Conservation (phyloP, 2,113 vertebrate species). For the Lynx canadensis region DNA sequence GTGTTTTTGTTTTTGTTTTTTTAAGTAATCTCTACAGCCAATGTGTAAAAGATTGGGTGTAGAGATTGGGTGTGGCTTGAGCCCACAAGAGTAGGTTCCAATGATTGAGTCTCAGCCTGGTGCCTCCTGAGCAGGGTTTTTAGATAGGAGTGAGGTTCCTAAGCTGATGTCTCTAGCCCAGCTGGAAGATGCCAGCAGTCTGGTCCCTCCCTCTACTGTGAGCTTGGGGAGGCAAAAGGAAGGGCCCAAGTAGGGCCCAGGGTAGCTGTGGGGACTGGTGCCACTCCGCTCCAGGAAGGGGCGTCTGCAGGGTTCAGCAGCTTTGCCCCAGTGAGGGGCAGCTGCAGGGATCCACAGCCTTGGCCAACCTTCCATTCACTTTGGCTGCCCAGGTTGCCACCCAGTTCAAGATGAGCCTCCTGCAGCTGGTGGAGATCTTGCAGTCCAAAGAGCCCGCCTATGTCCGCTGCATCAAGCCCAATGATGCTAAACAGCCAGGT, state of each 20-base stretch:
- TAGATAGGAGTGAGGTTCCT: background rate
- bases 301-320: background rate
- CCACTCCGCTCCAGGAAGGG: background rate
- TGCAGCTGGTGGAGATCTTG: constrained; percentile 97
- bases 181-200: background rate
- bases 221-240: background rate
- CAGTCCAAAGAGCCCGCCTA: constrained; percentile 99
- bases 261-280: background rate
- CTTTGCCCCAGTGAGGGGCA: background rate
- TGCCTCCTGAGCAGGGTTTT: background rate
- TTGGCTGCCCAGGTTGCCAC: constrained; percentile 91
- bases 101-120: background rate
- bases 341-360: background rate
- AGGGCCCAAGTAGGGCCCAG: no score
- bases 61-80: background rate
- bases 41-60: no score
- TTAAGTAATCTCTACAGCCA: background rate
- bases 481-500: constrained; percentile 97
- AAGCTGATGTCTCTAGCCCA: background rate
- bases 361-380: rapidly evolving
- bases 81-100: background rate
- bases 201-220: background rate
- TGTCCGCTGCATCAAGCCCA: constrained; percentile 98
- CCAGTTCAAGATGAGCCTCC: constrained; percentile 97
- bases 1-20: background rate